Evolutionary conservation across 2,113 vertebrate species (phyloP).

Genomic region (Serinus canaria): DNA sequence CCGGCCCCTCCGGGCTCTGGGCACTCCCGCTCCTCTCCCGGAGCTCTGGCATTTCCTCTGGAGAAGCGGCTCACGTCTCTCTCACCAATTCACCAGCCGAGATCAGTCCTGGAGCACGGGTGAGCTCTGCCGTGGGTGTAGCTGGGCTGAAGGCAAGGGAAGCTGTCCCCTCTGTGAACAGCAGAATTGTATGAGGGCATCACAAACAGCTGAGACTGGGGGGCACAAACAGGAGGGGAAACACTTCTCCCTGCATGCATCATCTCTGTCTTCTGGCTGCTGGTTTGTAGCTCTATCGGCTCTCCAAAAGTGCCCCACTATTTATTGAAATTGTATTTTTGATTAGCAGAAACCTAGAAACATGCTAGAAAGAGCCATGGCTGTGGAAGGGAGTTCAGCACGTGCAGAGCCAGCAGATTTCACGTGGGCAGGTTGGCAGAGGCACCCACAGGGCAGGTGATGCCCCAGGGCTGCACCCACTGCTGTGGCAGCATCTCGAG

Average conservation of each 20-base stretch:
- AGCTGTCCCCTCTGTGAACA: rapidly evolving
- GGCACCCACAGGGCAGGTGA: rapidly evolving
- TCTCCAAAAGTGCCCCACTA: background rate
- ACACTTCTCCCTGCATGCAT: rapidly evolving
- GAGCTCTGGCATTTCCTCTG: background rate
- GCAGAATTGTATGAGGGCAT: rapidly evolving
- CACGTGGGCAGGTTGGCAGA: rapidly evolving
- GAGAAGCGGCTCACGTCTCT: rapidly evolving
- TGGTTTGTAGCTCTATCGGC: background rate
- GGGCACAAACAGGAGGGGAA: background rate
- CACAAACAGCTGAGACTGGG: background rate
- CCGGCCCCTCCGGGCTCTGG: rapidly evolving
- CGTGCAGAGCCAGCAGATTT: rapidly evolving
- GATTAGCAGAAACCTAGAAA: background rate
- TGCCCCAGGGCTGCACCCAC: rapidly evolving
- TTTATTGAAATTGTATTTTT: background rate
- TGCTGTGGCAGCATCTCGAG: rapidly evolving
- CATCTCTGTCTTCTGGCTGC: background rate
- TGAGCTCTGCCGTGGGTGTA: background rate
- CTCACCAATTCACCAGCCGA: rapidly evolving
- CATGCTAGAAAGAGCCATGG: background rate
- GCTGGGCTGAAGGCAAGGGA: background rate
- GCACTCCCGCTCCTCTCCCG: rapidly evolving
- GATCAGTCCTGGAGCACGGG: background rate
- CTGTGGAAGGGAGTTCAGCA: background rate